Conservation (phyloP, 2,888 invertebrate genomes). For the Kryphioiulus occultus region DNA sequence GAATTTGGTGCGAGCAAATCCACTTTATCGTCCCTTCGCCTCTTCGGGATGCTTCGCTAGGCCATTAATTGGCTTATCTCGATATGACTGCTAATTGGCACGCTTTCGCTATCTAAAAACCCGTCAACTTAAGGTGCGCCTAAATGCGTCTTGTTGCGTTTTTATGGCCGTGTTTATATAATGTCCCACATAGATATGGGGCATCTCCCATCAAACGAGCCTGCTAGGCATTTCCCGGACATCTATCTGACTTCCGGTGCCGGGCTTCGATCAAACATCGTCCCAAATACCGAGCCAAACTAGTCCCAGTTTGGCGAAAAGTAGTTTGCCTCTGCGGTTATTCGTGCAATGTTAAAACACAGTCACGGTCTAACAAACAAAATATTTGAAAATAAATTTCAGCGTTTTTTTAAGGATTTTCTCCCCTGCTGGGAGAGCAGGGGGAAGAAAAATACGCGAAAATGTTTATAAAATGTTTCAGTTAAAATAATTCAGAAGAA, state of each 20-base stretch:
- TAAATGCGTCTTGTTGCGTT: neutral
- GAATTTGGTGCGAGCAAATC: neutral
- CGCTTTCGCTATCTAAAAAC: neutral
- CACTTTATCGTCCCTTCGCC: neutral
- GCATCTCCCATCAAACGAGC: conserved; percentile 15
- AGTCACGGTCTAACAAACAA: too few relatives aligned
- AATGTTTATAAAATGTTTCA: too few relatives aligned
- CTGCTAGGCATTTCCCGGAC: neutral
- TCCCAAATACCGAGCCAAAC: conserved; percentile 7
- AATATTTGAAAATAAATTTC: too few relatives aligned
- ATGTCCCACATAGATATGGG: conserved; percentile 24
- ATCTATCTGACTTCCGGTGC: conserved; percentile 27
- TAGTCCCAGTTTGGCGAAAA: neutral
- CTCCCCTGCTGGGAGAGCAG: too few relatives aligned
- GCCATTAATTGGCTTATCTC: neutral
- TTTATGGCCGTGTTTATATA: conserved; percentile 33
- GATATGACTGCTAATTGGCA: conserved; percentile 27
- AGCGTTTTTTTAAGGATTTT: too few relatives aligned
- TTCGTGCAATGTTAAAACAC: neutral
- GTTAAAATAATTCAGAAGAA: too few relatives aligned
- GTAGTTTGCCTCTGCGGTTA: neutral
- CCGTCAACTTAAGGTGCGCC: conserved; percentile 29
- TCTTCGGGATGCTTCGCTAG: neutral
- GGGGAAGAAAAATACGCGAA: too few relatives aligned
- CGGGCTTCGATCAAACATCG: neutral